Conservation (phyloP, 53 echinoderm and acorn worm genomes). For the Pentamera pediparva region DNA sequence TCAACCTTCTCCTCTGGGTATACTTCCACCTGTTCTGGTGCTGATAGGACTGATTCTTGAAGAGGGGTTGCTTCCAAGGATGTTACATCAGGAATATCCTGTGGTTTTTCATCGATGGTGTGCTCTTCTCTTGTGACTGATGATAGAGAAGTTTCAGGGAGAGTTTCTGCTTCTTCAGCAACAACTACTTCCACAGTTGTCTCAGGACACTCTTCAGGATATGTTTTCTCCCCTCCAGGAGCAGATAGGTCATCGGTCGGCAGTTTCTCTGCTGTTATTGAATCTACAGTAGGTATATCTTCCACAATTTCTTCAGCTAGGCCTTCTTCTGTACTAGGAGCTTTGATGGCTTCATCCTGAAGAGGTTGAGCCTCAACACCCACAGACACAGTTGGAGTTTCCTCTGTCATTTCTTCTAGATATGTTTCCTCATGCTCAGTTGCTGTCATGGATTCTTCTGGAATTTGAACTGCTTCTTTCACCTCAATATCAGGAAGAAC, state of each 20-base stretch:
- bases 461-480: conserved; percentile 26
- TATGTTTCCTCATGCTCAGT: conserved; percentile 12
- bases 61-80: neutral
- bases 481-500: conserved; percentile 42
- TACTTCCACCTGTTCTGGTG: conserved; percentile 3
- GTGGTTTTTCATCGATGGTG: conserved; percentile 19
- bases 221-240: conserved; percentile 41
- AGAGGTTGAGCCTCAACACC: conserved; percentile 28
- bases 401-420: conserved; percentile 24
- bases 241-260: conserved; percentile 40
- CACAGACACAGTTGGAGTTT: conserved; percentile 25
- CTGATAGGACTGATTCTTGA: neutral
- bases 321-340: conserved; percentile 27
- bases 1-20: neutral
- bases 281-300: conserved; percentile 4
- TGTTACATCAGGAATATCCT: conserved; percentile 13
- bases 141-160: conserved; percentile 24
- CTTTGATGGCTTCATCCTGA: conserved; percentile 22
- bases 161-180: conserved; percentile 37
- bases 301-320: conserved; percentile 16
- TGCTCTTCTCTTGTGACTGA: conserved; percentile 33
- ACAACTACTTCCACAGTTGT: conserved; percentile 4
- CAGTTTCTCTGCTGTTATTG: conserved; percentile 31
- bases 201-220: conserved; percentile 17
- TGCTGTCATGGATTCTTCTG: conserved; percentile 19